Percentiles rank a stretch among this genome's conserved stretches.
Conservation (phyloP, 2,888 invertebrate genomes). For the Ischnura elegans region DNA sequence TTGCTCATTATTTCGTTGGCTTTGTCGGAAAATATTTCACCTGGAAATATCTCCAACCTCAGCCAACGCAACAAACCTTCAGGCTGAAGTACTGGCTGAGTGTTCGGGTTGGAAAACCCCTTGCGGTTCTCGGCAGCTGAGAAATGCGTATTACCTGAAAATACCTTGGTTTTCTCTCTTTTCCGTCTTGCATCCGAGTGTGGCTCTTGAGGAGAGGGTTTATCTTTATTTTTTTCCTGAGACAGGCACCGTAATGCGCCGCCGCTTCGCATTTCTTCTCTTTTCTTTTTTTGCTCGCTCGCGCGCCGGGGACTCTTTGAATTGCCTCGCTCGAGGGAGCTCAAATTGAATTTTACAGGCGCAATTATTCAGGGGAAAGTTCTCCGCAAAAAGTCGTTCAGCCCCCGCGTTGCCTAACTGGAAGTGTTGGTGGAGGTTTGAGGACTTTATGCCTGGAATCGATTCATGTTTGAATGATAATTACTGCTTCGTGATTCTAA, state of each 20-base stretch:
- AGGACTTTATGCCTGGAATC: too few species aligned
- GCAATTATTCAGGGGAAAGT: conserved; percentile 56
- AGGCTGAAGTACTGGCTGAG: too few species aligned
- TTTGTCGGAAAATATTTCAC: too few species aligned
- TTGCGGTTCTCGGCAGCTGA: background rate
- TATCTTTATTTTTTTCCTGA: background rate
- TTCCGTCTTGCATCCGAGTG: conserved; percentile 10
- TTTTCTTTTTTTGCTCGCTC: conserved; percentile 34
- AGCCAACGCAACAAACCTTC: too few species aligned
- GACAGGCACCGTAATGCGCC: conserved; percentile 49
- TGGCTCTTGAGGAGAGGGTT: background rate
- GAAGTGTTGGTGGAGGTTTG: too few species aligned
- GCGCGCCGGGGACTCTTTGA: background rate
- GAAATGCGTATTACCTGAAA: background rate
- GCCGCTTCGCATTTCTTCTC: conserved; percentile 21
- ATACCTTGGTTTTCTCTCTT: background rate
- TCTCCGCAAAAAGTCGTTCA: background rate
- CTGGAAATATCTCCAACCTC: too few species aligned
- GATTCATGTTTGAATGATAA: too few species aligned
- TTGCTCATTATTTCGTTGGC: too few species aligned
- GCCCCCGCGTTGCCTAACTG: background rate
- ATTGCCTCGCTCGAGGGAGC: conserved; percentile 32
- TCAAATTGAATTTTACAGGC: conserved; percentile 39
- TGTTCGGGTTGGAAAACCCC: too few species aligned
- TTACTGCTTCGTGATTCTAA: background rate